phyloP scores from a whole-genome alignment of 1,140 invertebrate species.

The Hylyphantes graminicola region DNA sequence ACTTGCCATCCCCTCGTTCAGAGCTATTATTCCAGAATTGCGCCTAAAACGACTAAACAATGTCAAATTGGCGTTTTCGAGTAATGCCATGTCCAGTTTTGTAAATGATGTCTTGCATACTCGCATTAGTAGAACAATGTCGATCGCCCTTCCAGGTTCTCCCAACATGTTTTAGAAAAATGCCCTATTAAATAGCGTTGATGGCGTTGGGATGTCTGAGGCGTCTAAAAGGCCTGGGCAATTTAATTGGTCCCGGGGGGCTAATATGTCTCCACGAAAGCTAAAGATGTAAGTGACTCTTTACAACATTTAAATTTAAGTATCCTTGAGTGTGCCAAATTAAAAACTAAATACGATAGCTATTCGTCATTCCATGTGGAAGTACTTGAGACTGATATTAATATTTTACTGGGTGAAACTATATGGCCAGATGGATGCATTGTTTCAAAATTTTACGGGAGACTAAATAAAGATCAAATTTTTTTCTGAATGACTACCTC shows the following conservation, averaged over 20 bases:
- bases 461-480: too few species aligned
- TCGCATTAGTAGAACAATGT: neutral
- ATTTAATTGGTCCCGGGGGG: neutral
- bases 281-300: too few species aligned
- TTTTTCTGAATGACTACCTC: too few species aligned
- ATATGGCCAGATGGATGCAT: too few species aligned
- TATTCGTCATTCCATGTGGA: too few species aligned
- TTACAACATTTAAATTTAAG: too few species aligned
- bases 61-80: neutral
- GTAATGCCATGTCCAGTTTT: neutral
- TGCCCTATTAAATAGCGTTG: neutral
- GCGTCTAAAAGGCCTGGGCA: neutral
- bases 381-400: too few species aligned
- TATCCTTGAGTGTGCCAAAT: too few species aligned
- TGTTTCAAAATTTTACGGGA: too few species aligned
- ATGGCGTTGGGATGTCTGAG: neutral
- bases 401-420: too few species aligned
- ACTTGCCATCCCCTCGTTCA: neutral
- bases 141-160: fast-evolving
- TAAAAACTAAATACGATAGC: too few species aligned
- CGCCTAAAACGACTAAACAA: neutral
- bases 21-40: neutral
- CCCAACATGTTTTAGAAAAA: neutral
- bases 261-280: neutral
- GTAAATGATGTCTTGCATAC: neutral